Conservation (phyloP, 23 tunicate genomes). For the Halocynthia aurantium region DNA sequence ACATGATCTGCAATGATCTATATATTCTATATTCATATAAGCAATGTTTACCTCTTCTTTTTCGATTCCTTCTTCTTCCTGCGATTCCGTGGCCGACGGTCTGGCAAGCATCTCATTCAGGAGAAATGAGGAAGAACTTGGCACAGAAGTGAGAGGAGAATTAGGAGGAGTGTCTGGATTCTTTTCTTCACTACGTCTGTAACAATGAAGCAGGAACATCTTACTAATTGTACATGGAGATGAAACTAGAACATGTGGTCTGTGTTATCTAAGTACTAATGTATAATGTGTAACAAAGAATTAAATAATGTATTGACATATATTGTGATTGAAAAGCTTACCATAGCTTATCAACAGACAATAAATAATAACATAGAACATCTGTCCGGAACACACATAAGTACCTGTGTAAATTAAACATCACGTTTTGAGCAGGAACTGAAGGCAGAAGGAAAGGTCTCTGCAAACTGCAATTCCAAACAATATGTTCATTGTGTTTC, state of each 20-base stretch:
- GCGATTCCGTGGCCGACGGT: not conserved
- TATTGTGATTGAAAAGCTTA: no score
- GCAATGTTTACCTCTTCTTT: no score
- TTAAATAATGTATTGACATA: no score
- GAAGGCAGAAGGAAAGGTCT: conserved; percentile 13
- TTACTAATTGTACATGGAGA: no score
- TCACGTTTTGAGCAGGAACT: not conserved
- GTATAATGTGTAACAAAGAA: no score
- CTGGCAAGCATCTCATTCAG: not conserved
- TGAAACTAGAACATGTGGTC: no score
- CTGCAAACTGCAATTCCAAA: conserved; percentile 21
- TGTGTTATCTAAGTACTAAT: no score
- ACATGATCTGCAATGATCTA: no score
- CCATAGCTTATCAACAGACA: no score
- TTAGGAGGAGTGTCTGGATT: conserved; percentile 25
- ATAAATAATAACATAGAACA: no score
- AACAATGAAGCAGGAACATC: no score
- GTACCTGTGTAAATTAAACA: conserved; percentile 7
- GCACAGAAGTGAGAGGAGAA: conserved; percentile 11
- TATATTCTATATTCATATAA: no score
- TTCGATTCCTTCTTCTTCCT: not conserved
- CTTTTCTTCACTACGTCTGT: not conserved
- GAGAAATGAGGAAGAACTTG: not conserved
- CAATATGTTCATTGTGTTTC: not conserved
- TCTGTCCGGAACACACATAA: not conserved